These are phyloP conservation scores for Nymphicus hollandicus DNA, from an alignment of 2,113 vertebrate genomes.

Conservation along the genomic window DNA sequence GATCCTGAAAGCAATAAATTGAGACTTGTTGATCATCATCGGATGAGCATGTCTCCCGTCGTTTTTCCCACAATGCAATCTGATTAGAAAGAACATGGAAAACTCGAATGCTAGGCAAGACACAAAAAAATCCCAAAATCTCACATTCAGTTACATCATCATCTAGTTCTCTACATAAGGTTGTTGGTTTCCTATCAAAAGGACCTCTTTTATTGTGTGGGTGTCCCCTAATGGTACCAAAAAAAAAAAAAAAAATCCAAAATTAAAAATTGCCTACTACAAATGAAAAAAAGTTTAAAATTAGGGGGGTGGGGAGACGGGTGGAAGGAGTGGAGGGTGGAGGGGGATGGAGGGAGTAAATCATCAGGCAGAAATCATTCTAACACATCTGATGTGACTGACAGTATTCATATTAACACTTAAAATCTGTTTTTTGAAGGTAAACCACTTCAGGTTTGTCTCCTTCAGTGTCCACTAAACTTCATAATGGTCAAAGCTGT, in stretches of 20 bases:
- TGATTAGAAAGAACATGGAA: neutral
- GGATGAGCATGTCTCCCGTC: too few species aligned
- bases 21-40: too few species aligned
- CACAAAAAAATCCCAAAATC: neutral
- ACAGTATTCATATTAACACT: neutral
- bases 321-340: neutral
- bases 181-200: neutral
- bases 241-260: neutral
- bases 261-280: neutral
- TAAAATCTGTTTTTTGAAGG: neutral
- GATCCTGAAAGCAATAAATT: too few species aligned
- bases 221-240: neutral
- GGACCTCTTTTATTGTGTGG: neutral
- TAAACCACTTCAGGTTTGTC: neutral
- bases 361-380: neutral
- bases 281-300: neutral
- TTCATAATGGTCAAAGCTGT: neutral
- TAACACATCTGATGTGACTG: neutral
- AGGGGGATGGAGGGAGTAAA: neutral
- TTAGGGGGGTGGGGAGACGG: fast-evolving
- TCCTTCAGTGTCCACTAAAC: neutral
- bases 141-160: neutral
- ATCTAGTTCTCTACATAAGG: neutral
- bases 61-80: too few species aligned
- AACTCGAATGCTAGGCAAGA: neutral